Evolutionary conservation across 2,888 invertebrate genomes (phyloP), one percentile per base, ranked within the genome.

Genomic region (Elmis aenea): DNA sequence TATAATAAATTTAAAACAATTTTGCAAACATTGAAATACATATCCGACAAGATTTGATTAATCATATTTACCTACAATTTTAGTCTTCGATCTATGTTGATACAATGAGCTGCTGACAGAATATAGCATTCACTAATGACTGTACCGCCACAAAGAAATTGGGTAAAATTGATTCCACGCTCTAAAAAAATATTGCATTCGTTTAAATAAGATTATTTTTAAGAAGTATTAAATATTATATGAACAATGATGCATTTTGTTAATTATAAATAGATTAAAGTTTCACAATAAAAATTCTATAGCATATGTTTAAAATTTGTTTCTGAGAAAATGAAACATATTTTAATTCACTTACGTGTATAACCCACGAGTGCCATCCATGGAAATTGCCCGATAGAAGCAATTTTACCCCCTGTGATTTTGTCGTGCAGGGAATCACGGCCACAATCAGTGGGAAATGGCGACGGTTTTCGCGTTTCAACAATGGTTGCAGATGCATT

Each of bases 331-430:
- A n/a, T n/a, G n/a, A n/a, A n/a, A n/a, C n/a, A n/a, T n/a, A n/a
- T n/a, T n/a, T n/a, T 6, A 27, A 6, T 4, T 14, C 25, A 5
- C 36, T 47, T 44, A 59, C 59, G 49, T 50, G 21, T 51, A 32
- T 72, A 72, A 48, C 70, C 70, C 15, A 73, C 50, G 1, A 72
- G 62, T 0, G 68, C 71, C 68, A 77, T 74, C 78, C 78, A 79
- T 0, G 78, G 77, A 52, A 72, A 78, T 46, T 76, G 73, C 12
- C 72, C 74, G 1, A 72, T 53, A 1, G 61, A 63, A 1, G 72
- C 68, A 21, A 58, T 56, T 26, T 68, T 62, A 1, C 76, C 76
- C 1, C 72, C 73, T 10, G 70, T 50, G 13, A 77, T 70, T 27
- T 70, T 65, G 20, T 54, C 45, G 12, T 20, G 27, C 8, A 24